Conservation (phyloP, 2,888 invertebrate species). For the Andrena chrysosceles region DNA sequence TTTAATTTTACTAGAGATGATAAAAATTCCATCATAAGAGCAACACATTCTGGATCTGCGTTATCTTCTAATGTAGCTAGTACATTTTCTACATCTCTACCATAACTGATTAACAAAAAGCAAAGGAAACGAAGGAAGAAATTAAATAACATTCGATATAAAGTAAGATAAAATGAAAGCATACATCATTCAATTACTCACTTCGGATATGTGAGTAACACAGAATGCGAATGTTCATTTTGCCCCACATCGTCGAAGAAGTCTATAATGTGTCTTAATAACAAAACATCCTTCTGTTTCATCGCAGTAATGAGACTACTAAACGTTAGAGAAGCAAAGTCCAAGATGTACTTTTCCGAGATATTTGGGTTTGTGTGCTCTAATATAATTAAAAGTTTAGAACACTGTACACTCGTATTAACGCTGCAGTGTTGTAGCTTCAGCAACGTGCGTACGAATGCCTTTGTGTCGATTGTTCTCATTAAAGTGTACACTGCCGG, state of each 20-base stretch:
- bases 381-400: constrained; percentile 86
- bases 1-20: constrained; percentile 85
- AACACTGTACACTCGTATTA: constrained; percentile 86
- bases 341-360: constrained; percentile 85
- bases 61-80: constrained; percentile 80
- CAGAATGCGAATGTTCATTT: constrained; percentile 79
- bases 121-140: not conserved
- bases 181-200: constrained; percentile 57
- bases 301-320: constrained; percentile 85
- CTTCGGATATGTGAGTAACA: constrained; percentile 80
- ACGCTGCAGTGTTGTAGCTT: constrained; percentile 85
- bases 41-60: constrained; percentile 85
- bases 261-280: constrained; percentile 86
- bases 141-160: not conserved
- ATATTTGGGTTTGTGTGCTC: constrained; percentile 86
- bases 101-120: constrained; percentile 77
- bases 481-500: constrained; percentile 91
- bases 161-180: not conserved
- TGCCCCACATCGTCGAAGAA: constrained; percentile 86
- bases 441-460: constrained; percentile 88
- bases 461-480: constrained; percentile 90
- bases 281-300: constrained; percentile 83
- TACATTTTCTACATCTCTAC: constrained; percentile 82
- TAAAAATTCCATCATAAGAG: constrained; percentile 86
- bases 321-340: constrained; percentile 86